Base-by-base conservation (phyloP, 53 echinoderm and acorn worm genomes). In the Arbacia lixula region DNA sequence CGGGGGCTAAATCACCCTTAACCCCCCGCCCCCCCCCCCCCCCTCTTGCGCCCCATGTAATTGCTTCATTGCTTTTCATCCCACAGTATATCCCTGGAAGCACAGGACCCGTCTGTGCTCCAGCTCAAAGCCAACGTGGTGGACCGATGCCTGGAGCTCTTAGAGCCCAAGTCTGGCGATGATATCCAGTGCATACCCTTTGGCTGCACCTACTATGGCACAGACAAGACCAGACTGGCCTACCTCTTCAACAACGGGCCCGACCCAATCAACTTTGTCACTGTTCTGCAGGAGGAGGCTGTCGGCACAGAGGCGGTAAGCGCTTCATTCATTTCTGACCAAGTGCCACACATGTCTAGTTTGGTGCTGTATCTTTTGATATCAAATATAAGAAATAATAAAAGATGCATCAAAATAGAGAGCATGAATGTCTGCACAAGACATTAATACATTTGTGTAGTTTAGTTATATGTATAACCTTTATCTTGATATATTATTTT, bases 271-370 rank as follows among this genome's bases (percentile, higher is more conserved):
- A 99, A 92, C 83, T 99, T 95, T 89, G 99, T 99, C 4, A 99
- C 94, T 0, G 94, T 99, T 0, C 75, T 99, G 26, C 71, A 93
- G 40, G 94, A 92, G 51, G 92, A 92, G 3, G 99, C 99, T 19
- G 86, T 89, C 37, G 99, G 99, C 5, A 94, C 91, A 84, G 99
- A 99, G 88, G 85, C 87, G n/a, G 99, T 99, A 85, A 99, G 92
- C 57, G 21, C 8, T 14, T 14, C 46, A 10, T 46, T 14, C 46
- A 8, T n/a, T n/a, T n/a, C n/a, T n/a, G n/a, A n/a, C n/a, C n/a
- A n/a, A n/a, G n/a, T n/a, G n/a, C n/a, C n/a, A n/a, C n/a, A n/a
- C n/a, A n/a, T n/a, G n/a, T n/a, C n/a, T n/a, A n/a, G n/a, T n/a
- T n/a, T n/a, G n/a, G n/a, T n/a, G n/a, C n/a, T n/a, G n/a, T n/a